Percentiles rank a stretch among this genome's conserved stretches.
Conservation (phyloP, 2,888 invertebrate species). For the Amphipoea oculea region DNA sequence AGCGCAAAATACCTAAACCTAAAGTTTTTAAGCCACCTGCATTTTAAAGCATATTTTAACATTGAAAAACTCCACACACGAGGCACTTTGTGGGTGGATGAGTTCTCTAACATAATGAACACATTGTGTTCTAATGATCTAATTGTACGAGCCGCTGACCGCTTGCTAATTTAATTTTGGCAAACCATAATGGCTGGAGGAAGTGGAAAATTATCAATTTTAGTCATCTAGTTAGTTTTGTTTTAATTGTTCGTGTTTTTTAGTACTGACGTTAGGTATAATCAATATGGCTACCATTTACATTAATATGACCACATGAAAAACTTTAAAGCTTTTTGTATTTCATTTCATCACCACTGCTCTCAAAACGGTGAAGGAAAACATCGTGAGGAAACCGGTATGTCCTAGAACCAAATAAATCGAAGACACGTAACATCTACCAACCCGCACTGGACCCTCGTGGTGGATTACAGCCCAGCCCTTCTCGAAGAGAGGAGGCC, state of each 20-base stretch:
- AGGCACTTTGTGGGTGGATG: neutral
- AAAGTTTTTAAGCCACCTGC: neutral
- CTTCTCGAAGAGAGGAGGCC: no score
- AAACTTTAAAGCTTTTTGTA: no score
- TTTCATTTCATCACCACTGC: no score
- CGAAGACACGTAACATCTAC: no score
- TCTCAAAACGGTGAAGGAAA: no score
- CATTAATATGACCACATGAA: neutral
- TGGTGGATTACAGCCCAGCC: no score
- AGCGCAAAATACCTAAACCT: neutral
- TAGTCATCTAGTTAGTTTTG: conserved; percentile 29
- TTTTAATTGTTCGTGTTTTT: conserved; percentile 2
- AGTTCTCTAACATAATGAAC: conserved; percentile 25
- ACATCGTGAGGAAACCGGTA: no score
- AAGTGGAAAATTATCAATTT: conserved; percentile 25
- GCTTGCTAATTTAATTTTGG: conserved; percentile 30
- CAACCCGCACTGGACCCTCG: no score
- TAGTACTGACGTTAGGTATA: neutral
- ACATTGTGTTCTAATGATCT: conserved; percentile 45
- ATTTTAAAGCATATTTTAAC: neutral
- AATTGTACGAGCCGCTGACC: conserved; percentile 29
- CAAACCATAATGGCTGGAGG: conserved; percentile 19
- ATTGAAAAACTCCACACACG: neutral
- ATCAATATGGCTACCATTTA: neutral
- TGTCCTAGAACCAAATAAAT: no score